Conservation (phyloP, 2,113 vertebrate species). For the Myotis yumanensis region DNA sequence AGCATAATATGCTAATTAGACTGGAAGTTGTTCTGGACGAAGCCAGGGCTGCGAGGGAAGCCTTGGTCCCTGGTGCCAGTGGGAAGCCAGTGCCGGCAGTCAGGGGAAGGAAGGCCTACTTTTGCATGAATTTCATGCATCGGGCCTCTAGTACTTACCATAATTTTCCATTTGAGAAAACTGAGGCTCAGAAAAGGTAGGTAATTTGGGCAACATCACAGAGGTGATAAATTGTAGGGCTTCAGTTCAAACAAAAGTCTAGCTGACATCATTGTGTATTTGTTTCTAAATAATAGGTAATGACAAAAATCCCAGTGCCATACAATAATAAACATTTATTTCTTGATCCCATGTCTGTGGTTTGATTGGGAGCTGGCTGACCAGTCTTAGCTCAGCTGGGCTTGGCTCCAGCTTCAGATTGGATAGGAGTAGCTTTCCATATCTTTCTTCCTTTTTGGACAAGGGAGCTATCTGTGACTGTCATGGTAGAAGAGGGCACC, state of each 20-base stretch:
- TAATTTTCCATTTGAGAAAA: not conserved
- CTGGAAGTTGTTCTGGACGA: no score
- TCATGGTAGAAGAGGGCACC: not conserved
- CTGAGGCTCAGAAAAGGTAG: not conserved
- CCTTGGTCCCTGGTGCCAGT: no score
- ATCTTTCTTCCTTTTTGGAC: not conserved
- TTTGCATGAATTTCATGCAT: no score
- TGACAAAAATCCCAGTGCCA: not conserved
- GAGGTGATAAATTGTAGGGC: not conserved
- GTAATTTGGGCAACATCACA: not conserved
- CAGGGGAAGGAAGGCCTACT: no score
- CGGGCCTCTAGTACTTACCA: not conserved
- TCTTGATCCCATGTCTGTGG: not conserved
- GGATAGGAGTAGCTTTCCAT: not conserved
- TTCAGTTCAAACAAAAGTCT: not conserved
- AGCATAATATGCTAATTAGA: no score
- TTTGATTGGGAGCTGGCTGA: not conserved
- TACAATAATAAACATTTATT: not conserved
- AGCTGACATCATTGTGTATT: not conserved
- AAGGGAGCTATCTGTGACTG: not conserved
- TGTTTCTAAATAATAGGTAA: not conserved
- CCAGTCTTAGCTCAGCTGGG: not conserved
- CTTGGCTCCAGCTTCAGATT: not conserved
- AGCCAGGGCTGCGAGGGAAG: no score
- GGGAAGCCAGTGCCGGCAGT: no score